Evolutionary conservation across 2,113 vertebrate genomes (phyloP).

Genomic region (Spheniscus mendiculus): DNA sequence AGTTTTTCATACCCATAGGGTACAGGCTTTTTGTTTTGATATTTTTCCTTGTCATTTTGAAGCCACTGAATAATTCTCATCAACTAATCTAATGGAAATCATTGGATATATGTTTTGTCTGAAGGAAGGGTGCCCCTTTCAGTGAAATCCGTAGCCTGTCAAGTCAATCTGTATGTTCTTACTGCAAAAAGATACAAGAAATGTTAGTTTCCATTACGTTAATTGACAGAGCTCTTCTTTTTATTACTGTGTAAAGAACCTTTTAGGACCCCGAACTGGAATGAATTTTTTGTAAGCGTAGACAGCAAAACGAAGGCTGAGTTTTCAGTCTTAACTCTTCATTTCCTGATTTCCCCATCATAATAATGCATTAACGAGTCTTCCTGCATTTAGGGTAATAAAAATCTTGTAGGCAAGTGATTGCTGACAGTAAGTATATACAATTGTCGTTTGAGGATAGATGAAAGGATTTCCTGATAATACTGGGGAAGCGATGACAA

Average conservation of each 20-base stretch:
- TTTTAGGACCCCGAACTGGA: not conserved
- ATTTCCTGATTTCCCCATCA: not conserved
- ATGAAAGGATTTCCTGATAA: not conserved
- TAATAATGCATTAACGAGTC: not conserved
- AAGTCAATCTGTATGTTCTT: not conserved
- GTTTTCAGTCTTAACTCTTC: slow-evolving; percentile 7
- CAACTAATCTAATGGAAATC: not conserved
- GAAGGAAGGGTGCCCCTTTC: not conserved
- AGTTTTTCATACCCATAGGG: not conserved
- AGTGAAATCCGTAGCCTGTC: not conserved
- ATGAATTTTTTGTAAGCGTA: not conserved
- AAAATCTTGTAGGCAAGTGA: not conserved
- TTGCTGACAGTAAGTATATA: not conserved
- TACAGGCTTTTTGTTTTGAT: not conserved
- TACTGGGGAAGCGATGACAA: not conserved
- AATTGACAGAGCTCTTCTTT: not conserved
- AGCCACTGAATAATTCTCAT: not conserved
- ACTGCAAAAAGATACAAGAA: not conserved
- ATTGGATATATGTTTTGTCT: not conserved
- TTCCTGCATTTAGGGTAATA: slow-evolving; percentile 1
- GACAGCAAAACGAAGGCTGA: not conserved
- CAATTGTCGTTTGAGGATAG: not conserved
- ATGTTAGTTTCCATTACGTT: not conserved
- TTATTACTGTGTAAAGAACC: not conserved
- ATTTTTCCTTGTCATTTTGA: not conserved